Conservation (phyloP, 2,888 invertebrate species). For the Zele albiditarsus region DNA sequence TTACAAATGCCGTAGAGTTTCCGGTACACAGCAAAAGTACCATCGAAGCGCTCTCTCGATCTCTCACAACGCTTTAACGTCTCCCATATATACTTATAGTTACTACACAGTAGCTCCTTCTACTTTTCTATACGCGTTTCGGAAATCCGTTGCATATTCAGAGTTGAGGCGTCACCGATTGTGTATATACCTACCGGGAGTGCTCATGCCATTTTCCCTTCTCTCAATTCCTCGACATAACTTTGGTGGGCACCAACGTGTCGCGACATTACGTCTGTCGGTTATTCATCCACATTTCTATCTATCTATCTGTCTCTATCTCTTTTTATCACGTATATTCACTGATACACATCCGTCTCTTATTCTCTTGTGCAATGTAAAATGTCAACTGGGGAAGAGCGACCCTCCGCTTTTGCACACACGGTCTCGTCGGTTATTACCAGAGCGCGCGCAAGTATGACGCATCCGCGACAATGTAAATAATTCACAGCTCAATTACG, state of each 20-base stretch:
- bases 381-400: conserved; percentile 35
- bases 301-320: conserved; percentile 1
- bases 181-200: conserved; percentile 3
- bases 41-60: conserved; percentile 12
- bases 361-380: conserved; percentile 18
- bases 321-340: not conserved
- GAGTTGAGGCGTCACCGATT: conserved; percentile 25
- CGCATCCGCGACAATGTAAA: conserved; percentile 68
- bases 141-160: conserved; percentile 38
- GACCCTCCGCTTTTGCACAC: conserved; percentile 38
- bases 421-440: conserved; percentile 53
- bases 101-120: conserved; percentile 40
- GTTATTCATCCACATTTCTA: conserved; percentile 11
- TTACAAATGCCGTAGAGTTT: conserved; percentile 41
- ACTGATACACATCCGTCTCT: conserved; percentile 8
- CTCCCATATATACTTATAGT: not conserved
- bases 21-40: conserved; percentile 40
- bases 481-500: conserved; percentile 72
- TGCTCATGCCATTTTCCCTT: conserved; percentile 12
- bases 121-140: conserved; percentile 38
- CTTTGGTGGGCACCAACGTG: conserved; percentile 33
- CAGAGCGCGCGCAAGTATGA: conserved; percentile 64
- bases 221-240: conserved; percentile 28
- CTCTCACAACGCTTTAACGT: not conserved
- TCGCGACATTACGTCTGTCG: conserved; percentile 32